phyloP scores from a whole-genome alignment of 2,888 invertebrate genomes.

The Pyralis farinalis region DNA sequence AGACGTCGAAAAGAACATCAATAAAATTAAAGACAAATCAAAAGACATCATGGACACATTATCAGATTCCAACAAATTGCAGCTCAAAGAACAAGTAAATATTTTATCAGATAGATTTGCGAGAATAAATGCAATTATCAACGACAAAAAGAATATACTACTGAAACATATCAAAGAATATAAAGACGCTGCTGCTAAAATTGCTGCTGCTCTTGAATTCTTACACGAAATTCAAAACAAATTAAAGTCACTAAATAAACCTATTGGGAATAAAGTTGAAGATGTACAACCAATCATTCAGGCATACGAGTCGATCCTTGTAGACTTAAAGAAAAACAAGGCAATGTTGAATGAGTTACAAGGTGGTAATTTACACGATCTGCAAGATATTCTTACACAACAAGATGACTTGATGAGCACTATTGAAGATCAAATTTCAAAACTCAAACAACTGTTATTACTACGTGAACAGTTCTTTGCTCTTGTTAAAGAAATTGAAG shows the following conservation, averaged over 20 bases:
- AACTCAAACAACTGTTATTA: slow-evolving; percentile 87
- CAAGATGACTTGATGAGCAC: slow-evolving; percentile 93
- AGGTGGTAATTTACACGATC: slow-evolving; percentile 87
- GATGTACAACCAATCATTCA: slow-evolving; percentile 92
- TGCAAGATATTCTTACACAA: slow-evolving; percentile 88
- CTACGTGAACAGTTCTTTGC: slow-evolving; percentile 94
- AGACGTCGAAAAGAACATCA: slow-evolving; percentile 85
- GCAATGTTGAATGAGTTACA: slow-evolving; percentile 89
- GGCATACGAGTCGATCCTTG: slow-evolving; percentile 88
- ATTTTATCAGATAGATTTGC: slow-evolving; percentile 89
- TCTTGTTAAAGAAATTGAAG: slow-evolving; percentile 92
- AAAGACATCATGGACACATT: slow-evolving; percentile 90
- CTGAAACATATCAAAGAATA: slow-evolving; percentile 90
- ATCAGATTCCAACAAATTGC: slow-evolving; percentile 92
- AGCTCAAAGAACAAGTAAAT: slow-evolving; percentile 90
- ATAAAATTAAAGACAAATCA: slow-evolving; percentile 88
- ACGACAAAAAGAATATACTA: slow-evolving; percentile 87
- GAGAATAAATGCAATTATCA: slow-evolving; percentile 87
- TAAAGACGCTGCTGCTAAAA: slow-evolving; percentile 88
- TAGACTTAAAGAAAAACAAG: slow-evolving; percentile 89
- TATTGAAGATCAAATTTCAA: slow-evolving; percentile 92
- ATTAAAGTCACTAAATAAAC: slow-evolving; percentile 90
- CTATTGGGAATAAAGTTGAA: slow-evolving; percentile 92
- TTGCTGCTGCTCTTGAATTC: slow-evolving; percentile 90
- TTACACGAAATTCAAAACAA: slow-evolving; percentile 91